These are phyloP conservation scores for Papilio polytes DNA, from an alignment of 1,140 invertebrate species.

Conservation along the genomic window DNA sequence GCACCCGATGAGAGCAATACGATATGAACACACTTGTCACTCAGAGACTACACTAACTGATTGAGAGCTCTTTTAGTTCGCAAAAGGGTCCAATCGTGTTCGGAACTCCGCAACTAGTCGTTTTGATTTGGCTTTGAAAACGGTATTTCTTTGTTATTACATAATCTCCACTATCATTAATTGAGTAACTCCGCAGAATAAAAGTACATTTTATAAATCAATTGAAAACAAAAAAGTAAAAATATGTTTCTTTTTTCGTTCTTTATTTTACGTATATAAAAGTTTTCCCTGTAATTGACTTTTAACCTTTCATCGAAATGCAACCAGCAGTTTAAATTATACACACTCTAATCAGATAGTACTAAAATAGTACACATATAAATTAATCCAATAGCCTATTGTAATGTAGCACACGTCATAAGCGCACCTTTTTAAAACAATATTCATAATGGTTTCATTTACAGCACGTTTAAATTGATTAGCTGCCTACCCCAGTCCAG, in stretches of 20 bases:
- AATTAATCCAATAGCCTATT: not conserved
- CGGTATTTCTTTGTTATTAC: too few species aligned
- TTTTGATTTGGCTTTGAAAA: too few species aligned
- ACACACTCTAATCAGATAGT: not conserved
- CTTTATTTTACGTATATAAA: too few species aligned
- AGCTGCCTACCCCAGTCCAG: constrained; percentile 57
- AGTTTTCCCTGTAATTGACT: too few species aligned
- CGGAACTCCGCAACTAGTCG: not conserved
- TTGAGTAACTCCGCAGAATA: too few species aligned
- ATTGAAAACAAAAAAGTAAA: too few species aligned
- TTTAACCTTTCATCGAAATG: too few species aligned
- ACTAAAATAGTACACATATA: not conserved
- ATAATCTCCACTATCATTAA: too few species aligned
- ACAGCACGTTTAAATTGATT: constrained; percentile 69
- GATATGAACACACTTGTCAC: not conserved
- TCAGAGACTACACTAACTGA: not conserved
- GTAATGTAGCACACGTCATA: not conserved
- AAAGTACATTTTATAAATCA: too few species aligned
- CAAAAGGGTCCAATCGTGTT: not conserved
- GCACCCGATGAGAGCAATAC: constrained; percentile 14
- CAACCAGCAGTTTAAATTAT: too few species aligned
- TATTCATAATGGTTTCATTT: constrained; percentile 66
- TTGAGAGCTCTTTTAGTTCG: not conserved
- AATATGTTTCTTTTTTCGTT: too few species aligned
- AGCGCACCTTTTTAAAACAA: constrained; percentile 61